phyloP scores from a whole-genome alignment of 2,113 vertebrate species.

The Odontesthes bonariensis region DNA sequence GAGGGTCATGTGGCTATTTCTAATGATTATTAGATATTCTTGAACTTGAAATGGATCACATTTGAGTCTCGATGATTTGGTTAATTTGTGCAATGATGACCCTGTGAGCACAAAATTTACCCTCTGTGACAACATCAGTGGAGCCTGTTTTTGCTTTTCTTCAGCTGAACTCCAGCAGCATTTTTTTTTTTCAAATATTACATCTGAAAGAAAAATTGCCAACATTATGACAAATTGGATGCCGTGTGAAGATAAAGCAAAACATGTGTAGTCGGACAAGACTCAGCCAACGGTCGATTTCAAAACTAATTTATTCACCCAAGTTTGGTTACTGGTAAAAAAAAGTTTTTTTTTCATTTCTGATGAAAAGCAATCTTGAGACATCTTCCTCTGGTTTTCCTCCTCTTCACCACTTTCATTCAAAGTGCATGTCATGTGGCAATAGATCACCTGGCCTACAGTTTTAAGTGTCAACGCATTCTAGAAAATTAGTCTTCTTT shows the following conservation, averaged over 20 bases:
- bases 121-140: not conserved
- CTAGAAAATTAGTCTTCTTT: constrained; percentile 44
- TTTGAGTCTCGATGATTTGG: not conserved
- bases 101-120: not conserved
- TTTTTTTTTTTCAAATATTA: not conserved
- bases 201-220: not conserved
- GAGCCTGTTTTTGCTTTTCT: not conserved
- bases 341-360: constrained; percentile 14
- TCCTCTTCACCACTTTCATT: constrained; percentile 8
- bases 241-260: constrained; percentile 3
- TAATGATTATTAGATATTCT: not conserved
- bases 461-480: constrained; percentile 52
- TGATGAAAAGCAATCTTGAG: constrained; percentile 3
- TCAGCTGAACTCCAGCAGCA: constrained; percentile 8
- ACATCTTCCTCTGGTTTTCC: constrained; percentile 26
- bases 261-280: not conserved
- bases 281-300: not conserved
- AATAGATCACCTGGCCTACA: constrained; percentile 46
- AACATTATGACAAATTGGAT: not conserved
- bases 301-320: not conserved
- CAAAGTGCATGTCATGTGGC: constrained; percentile 19
- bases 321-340: constrained; percentile 19
- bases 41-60: not conserved
- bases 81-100: not conserved
- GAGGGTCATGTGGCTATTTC: not conserved